Conservation (phyloP, 2,888 invertebrate genomes). For the Drosophila subquinaria region DNA sequence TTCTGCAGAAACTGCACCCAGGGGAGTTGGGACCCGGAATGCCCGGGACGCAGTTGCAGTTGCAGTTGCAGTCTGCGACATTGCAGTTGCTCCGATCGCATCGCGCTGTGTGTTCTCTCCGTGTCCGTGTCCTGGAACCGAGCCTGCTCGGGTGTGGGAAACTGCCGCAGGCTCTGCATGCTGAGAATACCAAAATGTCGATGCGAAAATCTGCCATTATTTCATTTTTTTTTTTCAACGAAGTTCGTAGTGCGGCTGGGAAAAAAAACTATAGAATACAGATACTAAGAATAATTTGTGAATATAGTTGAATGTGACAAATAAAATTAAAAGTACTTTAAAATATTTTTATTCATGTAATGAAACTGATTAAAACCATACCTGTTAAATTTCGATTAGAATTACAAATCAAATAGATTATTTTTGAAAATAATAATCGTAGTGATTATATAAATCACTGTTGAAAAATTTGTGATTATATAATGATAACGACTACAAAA, state of each 20-base stretch:
- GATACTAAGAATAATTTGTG: no score
- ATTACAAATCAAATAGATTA: no score
- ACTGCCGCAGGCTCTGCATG: constrained; percentile 30
- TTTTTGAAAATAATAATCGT: no score
- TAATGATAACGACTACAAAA: no score
- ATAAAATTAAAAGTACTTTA: neutral
- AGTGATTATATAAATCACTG: no score
- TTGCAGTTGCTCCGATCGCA: constrained; percentile 47
- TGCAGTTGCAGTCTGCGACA: neutral
- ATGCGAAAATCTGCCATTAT: constrained; percentile 33
- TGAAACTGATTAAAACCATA: neutral
- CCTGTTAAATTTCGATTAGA: no score
- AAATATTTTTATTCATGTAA: neutral
- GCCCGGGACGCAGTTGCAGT: constrained; percentile 27
- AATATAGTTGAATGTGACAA: neutral
- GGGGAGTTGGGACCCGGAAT: constrained; percentile 51
- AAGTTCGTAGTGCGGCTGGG: constrained; percentile 1
- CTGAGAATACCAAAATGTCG: constrained; percentile 21
- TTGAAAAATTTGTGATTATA: no score
- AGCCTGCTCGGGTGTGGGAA: constrained; percentile 62
- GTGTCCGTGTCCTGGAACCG: constrained; percentile 46
- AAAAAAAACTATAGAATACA: neutral
- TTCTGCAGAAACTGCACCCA: constrained; percentile 71
- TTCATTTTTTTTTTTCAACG: constrained; percentile 14
- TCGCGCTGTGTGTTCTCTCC: constrained; percentile 61